phyloP scores from a whole-genome alignment of 2,797 vertebrate genomes.

The Emys orbicularis region DNA sequence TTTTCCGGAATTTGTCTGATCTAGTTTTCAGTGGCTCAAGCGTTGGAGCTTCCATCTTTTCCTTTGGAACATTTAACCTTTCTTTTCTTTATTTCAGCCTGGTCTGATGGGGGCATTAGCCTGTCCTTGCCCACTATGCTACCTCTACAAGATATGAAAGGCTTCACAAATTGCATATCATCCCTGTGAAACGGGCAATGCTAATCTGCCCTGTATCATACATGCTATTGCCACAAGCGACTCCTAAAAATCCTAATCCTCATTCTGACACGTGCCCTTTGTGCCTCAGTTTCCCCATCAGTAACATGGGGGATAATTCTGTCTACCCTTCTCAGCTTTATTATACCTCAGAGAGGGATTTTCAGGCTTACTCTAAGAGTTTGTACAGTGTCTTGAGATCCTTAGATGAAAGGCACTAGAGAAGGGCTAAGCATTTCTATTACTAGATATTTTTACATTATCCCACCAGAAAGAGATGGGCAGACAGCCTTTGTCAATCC shows the following conservation, averaged over 20 bases:
- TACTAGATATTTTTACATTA: slow-evolving; percentile 54
- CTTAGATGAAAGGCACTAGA: neutral
- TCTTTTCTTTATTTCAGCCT: neutral
- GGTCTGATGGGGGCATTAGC: neutral
- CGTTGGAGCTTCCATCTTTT: fast-evolving
- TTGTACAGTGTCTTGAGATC: neutral
- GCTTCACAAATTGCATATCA: neutral
- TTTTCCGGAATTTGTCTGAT: neutral
- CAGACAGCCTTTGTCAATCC: slow-evolving; percentile 37
- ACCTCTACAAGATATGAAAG: neutral
- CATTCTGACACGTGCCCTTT: slow-evolving; percentile 2
- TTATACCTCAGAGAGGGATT: slow-evolving; percentile 48
- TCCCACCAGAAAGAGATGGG: slow-evolving; percentile 24
- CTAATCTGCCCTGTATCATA: neutral
- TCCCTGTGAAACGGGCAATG: neutral
- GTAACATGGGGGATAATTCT: neutral
- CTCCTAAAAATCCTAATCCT: slow-evolving; percentile 2
- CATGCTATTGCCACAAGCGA: neutral
- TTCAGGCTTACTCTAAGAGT: neutral
- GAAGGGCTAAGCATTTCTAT: slow-evolving; percentile 50
- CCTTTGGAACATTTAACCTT: neutral
- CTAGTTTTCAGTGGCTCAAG: fast-evolving
- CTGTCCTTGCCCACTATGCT: fast-evolving
- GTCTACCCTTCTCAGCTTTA: slow-evolving; percentile 64
- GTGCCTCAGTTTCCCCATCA: neutral